Percentiles rank a stretch among this genome's conserved stretches.
Evolutionary conservation across 2,113 vertebrate species (phyloP).

Genomic region (Hydrolagus affinis): DNA sequence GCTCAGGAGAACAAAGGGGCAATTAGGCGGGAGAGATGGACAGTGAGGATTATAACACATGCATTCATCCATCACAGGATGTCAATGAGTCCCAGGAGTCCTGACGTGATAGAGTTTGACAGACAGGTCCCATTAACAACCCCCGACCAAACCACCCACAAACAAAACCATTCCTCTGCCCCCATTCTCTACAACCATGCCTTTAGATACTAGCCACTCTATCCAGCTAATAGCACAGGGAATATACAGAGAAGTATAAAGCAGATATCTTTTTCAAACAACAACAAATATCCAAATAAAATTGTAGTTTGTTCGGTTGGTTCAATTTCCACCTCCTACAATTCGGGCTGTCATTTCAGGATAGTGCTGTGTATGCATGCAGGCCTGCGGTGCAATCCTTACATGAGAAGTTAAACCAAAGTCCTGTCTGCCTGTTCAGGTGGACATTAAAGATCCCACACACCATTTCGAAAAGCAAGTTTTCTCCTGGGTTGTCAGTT

Average conservation of each 20-base stretch:
- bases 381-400: not conserved
- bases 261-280: not conserved
- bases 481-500: no score
- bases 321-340: no score
- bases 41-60: no score
- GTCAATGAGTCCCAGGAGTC: no score
- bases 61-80: not conserved
- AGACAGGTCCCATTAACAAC: not conserved
- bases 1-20: no score
- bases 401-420: not conserved
- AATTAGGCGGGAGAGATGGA: no score
- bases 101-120: not conserved
- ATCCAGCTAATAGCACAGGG: not conserved
- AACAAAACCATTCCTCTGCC: not conserved
- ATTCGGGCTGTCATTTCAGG: not conserved
- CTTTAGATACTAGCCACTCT: not conserved
- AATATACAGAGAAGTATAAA: not conserved
- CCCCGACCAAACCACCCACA: not conserved
- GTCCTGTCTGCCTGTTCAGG: no score
- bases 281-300: not conserved
- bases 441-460: no score
- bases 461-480: no score
- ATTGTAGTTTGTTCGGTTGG: not conserved
- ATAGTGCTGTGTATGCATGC: not conserved
- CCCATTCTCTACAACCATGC: not conserved